Evolutionary conservation across 1,140 invertebrate genomes (phyloP), one percentile per base, ranked within the genome.

Genomic region (Leguminivora glycinivorella): DNA sequence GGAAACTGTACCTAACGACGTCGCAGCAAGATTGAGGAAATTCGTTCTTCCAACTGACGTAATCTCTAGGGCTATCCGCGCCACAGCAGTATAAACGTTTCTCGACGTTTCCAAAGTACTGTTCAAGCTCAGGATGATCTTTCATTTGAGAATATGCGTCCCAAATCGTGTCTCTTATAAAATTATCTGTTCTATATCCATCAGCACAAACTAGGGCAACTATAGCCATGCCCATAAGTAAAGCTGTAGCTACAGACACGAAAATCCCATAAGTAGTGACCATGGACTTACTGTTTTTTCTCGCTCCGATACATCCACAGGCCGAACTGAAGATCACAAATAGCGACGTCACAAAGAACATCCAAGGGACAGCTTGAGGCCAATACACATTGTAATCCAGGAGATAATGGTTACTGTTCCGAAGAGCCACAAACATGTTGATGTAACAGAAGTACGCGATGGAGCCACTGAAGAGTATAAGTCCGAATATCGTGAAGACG

Each of bases 371-470:
- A 0, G 84, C 87, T 73, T 90, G 88, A 0, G 87, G 88, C 88
- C 87, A 91, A 34, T 88, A 88, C 47, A 91, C 81, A 47, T 83
- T 87, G 81, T 89, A 91, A 63, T 91, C 88, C 66, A 91, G 74
- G 1, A 88, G 58, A 24, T 91, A 89, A 43, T 91, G 88, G 72
- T 88, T 89, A 40, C 78, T 79, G 67, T 91, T 91, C 5, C 88
- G 74, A 14, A 91, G 68, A 9, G 69, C 80, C 2, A 86, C 87
- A 67, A 91, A 77, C 29, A 82, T 79, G 72, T 83, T 73, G 5
- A 91, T 83, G 79, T 90, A 81, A 0, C 84, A 81, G 76, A 87
- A 90, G 79, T 88, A 88, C 84, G 86, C 89, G 66, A 89, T 83
- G 0, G 86, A 80, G 0, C 81, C 78, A 1, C 80, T 75, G 1